These are phyloP conservation scores for Rhinoderma darwinii DNA, from an alignment of 2,113 vertebrate genomes.

Conservation along the genomic window DNA sequence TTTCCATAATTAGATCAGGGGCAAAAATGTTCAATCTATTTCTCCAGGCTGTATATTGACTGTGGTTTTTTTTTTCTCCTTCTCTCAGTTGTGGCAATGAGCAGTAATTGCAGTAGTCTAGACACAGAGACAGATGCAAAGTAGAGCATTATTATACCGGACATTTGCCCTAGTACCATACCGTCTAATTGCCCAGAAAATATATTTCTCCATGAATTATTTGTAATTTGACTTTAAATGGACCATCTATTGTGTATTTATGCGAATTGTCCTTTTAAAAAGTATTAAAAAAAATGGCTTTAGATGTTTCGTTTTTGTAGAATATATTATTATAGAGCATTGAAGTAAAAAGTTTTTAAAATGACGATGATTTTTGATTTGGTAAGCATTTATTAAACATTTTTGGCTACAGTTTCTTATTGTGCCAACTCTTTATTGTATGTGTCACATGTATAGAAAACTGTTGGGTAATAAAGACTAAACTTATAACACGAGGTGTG, in stretches of 20 bases:
- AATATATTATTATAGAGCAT: not conserved
- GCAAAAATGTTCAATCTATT: conserved; percentile 64
- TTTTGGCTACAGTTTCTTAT: not conserved
- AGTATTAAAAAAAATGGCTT: not conserved
- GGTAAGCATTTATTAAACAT: not conserved
- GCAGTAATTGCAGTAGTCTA: conserved; percentile 78
- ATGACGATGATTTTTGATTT: not conserved
- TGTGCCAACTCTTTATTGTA: conserved; percentile 1
- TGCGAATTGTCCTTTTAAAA: conserved; percentile 63
- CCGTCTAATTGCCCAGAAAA: conserved; percentile 98
- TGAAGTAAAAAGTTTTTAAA: not conserved
- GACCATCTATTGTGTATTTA: conserved; percentile 89
- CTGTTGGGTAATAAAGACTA: conserved; percentile 44
- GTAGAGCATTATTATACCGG: conserved; percentile 81
- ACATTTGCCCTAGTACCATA: conserved; percentile 85
- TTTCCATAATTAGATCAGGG: conserved; percentile 69
- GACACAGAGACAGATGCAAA: conserved; percentile 85
- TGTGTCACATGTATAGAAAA: conserved; percentile 22
- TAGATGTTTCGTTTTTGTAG: not conserved
- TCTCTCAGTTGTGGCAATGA: conserved; percentile 67
- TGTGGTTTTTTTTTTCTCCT: conserved; percentile 62
- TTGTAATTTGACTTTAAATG: conserved; percentile 96
- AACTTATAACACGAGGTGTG: conserved; percentile 28
- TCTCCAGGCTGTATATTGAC: conserved; percentile 71
- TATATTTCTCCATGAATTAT: conserved; percentile 91